A percentile compares a stretch with the other conserved stretches of the same genome.
Conservation (phyloP, 2,888 invertebrate species). For the Luffia ferchaultella region DNA sequence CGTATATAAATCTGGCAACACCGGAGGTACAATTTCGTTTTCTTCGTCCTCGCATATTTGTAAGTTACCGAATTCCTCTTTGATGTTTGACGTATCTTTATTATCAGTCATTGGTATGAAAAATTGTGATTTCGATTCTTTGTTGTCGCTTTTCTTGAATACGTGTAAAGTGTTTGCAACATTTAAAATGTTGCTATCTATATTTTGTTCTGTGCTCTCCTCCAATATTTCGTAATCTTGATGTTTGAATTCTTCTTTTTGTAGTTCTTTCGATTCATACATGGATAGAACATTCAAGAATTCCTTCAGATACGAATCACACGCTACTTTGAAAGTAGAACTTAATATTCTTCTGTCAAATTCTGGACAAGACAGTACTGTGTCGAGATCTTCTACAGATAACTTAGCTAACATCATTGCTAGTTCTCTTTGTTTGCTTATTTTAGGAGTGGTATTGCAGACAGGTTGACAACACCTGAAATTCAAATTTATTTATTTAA, state of each 20-base stretch:
- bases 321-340: conserved; percentile 55
- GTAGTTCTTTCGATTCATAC: conserved; percentile 41
- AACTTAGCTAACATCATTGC: conserved; percentile 38
- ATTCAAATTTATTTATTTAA: conserved; percentile 7
- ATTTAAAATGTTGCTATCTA: conserved; percentile 52
- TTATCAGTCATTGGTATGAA: conserved; percentile 50
- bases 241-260: conserved; percentile 35
- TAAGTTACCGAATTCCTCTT: conserved; percentile 45
- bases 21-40: conserved; percentile 35
- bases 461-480: conserved; percentile 47
- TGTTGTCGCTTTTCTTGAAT: conserved; percentile 48
- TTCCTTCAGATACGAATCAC: conserved; percentile 51
- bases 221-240: conserved; percentile 32
- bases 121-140: conserved; percentile 56
- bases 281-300: conserved; percentile 36
- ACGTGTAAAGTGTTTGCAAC: conserved; percentile 47
- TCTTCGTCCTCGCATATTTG: conserved; percentile 41
- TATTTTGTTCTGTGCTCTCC: conserved; percentile 36
- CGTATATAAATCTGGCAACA: conserved; percentile 40
- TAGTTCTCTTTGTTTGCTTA: conserved; percentile 38
- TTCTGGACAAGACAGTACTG: conserved; percentile 51
- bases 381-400: conserved; percentile 40
- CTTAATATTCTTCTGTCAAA: conserved; percentile 59
- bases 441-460: conserved; percentile 26
- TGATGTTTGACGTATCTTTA: conserved; percentile 26